Percentiles rank a stretch among this genome's conserved stretches.
Evolutionary conservation across 1,140 invertebrate genomes (phyloP).

Genomic region (Microplitis mediator): DNA sequence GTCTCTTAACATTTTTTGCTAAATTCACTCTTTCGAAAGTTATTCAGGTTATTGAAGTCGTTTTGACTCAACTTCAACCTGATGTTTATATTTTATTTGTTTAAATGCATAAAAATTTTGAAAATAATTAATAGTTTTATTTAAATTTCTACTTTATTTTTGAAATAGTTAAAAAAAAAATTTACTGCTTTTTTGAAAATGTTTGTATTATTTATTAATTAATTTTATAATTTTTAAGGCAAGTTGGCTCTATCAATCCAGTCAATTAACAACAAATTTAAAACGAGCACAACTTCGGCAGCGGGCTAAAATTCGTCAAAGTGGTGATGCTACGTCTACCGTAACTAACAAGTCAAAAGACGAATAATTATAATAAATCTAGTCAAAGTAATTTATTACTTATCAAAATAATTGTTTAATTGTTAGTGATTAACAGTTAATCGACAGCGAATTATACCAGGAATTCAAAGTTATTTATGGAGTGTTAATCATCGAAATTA

Average conservation of each 20-base stretch:
- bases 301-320: conserved; percentile 52
- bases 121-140: no score
- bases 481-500: no score
- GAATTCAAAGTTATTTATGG: not conserved
- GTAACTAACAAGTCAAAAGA: conserved; percentile 23
- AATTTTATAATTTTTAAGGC: conserved; percentile 66
- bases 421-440: conserved; percentile 4
- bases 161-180: no score
- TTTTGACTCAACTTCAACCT: no score
- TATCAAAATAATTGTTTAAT: conserved; percentile 2
- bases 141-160: no score
- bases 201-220: not conserved
- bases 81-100: no score
- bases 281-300: conserved; percentile 78
- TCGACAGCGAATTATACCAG: not conserved
- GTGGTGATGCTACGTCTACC: conserved; percentile 12
- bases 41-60: no score
- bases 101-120: no score
- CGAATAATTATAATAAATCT: conserved; percentile 26
- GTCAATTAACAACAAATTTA: conserved; percentile 81
- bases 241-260: conserved; percentile 84
- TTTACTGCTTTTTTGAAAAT: no score
- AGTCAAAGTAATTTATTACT: conserved; percentile 27
- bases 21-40: no score
- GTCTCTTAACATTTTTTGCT: no score